These are phyloP conservation scores for Rhadina sibilatrix DNA, from an alignment of 2,113 vertebrate genomes.

Conservation along the genomic window DNA sequence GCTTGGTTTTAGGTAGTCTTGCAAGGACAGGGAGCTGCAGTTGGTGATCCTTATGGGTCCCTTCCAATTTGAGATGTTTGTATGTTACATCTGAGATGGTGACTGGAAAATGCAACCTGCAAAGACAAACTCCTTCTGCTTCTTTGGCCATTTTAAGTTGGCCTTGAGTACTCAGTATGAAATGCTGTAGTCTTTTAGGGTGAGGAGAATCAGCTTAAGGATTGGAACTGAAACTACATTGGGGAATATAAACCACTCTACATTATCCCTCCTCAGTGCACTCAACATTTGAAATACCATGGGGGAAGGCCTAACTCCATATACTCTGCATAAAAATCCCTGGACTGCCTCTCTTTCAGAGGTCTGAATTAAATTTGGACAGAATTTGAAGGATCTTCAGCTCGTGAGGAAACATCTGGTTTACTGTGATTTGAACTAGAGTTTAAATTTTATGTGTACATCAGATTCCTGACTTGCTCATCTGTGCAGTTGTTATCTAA, in stretches of 20 bases:
- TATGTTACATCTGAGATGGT: rapidly evolving
- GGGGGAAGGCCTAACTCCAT: background rate
- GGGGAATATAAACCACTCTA: background rate
- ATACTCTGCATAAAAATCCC: background rate
- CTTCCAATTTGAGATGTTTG: background rate
- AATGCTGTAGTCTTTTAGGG: background rate
- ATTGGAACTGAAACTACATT: background rate
- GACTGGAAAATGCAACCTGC: background rate
- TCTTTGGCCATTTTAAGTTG: background rate
- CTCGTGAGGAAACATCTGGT: background rate
- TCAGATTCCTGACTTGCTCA: background rate
- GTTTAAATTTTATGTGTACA: background rate
- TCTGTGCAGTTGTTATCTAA: background rate
- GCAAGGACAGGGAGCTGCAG: background rate
- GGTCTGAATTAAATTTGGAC: background rate
- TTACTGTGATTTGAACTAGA: background rate
- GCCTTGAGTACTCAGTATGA: background rate
- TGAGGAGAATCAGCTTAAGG: background rate
- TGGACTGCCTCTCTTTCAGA: background rate
- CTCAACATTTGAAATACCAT: background rate
- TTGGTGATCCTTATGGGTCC: background rate
- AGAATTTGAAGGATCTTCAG: background rate
- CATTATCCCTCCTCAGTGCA: background rate
- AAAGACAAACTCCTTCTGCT: background rate
- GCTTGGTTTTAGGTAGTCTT: background rate